phyloP scores from a whole-genome alignment of 23 tunicate species.

The Styela clava region DNA sequence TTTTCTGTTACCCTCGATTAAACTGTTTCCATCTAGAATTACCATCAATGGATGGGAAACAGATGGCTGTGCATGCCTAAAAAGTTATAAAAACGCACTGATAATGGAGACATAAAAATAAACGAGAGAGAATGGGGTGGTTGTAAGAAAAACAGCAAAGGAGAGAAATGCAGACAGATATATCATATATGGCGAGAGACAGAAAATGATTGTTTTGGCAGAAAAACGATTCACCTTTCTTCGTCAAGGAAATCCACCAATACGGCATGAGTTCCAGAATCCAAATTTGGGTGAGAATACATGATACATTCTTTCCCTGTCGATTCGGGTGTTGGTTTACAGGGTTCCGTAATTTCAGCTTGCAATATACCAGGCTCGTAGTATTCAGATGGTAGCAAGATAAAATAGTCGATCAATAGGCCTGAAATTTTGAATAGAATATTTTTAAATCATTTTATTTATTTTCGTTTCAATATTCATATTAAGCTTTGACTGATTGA shows the following conservation, averaged over 20 bases:
- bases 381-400: slow-evolving; percentile 85
- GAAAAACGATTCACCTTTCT: no score
- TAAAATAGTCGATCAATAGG: slow-evolving; percentile 80
- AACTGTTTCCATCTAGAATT: slow-evolving; percentile 49
- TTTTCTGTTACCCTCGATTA: slow-evolving; percentile 19
- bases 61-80: slow-evolving; percentile 31
- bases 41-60: slow-evolving; percentile 67
- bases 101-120: background rate
- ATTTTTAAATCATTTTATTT: background rate
- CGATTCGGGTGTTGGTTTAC: slow-evolving; percentile 26
- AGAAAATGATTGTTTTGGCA: no score
- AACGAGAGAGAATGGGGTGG: background rate
- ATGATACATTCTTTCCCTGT: slow-evolving; percentile 78
- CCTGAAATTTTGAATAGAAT: no score
- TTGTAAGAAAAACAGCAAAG: no score
- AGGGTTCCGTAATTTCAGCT: slow-evolving; percentile 59
- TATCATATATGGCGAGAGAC: no score
- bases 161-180: no score
- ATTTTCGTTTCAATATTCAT: no score
- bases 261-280: background rate
- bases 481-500: no score
- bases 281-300: slow-evolving; percentile 75
- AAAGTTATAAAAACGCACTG: background rate
- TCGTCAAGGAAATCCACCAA: background rate
- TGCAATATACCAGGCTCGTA: slow-evolving; percentile 91